Percentiles rank a stretch among this genome's conserved stretches.
phyloP scores from a whole-genome alignment of 1,140 invertebrate species.

The Zaprionus camerounensis region DNA sequence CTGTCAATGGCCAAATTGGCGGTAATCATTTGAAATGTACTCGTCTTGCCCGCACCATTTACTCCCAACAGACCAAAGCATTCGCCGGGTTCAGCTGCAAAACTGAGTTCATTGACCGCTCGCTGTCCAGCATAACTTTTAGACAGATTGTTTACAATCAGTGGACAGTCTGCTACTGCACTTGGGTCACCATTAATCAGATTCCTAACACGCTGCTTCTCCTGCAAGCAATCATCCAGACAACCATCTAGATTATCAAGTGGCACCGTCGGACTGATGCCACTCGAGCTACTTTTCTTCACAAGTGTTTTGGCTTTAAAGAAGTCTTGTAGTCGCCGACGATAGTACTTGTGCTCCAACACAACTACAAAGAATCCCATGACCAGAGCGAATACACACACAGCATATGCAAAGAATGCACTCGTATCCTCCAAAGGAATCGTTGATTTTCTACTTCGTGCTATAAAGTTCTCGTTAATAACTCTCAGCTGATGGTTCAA shows the following conservation, averaged over 20 bases:
- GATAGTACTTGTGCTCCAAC: constrained; percentile 68
- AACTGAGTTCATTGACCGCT: constrained; percentile 89
- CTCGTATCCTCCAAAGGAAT: constrained; percentile 9
- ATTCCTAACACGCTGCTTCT: constrained; percentile 42
- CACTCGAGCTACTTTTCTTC: constrained; percentile 17
- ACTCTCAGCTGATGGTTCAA: constrained; percentile 77
- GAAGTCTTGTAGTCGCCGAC: constrained; percentile 34
- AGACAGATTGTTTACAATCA: constrained; percentile 72
- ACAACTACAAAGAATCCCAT: constrained; percentile 68
- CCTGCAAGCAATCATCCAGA: constrained; percentile 48
- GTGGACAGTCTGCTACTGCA: constrained; percentile 38
- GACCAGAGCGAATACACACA: constrained; percentile 37
- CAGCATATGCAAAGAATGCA: constrained; percentile 67
- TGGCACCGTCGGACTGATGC: not conserved
- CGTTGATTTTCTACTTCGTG: constrained; percentile 24
- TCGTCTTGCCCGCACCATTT: constrained; percentile 95
- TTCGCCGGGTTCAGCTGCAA: constrained; percentile 90
- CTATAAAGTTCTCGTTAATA: constrained; percentile 78
- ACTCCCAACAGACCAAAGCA: constrained; percentile 94
- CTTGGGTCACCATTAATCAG: constrained; percentile 27
- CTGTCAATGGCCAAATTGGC: constrained; percentile 85
- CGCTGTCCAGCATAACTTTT: constrained; percentile 73
- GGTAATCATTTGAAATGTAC: constrained; percentile 94
- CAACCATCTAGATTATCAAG: constrained; percentile 37
- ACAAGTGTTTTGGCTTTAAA: constrained; percentile 23